These are phyloP conservation scores for Drepana falcataria DNA, from an alignment of 2,888 invertebrate species.

Conservation along the genomic window DNA sequence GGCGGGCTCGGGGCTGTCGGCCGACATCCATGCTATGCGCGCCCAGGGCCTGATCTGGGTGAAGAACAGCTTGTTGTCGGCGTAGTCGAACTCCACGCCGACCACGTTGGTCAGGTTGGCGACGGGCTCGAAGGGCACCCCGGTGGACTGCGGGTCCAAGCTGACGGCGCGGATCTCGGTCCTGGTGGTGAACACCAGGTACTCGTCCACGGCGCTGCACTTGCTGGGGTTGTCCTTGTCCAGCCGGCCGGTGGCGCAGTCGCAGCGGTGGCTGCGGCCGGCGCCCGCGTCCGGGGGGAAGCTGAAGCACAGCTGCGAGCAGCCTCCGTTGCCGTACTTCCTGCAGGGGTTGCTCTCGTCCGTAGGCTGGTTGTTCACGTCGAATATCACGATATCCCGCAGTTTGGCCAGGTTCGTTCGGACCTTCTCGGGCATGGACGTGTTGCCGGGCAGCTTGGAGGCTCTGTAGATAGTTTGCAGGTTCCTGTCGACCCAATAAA, in stretches of 20 bases:
- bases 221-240: conserved; percentile 80
- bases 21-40: conserved; percentile 88
- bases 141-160: conserved; percentile 89
- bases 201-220: conserved; percentile 92
- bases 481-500: conserved; percentile 97
- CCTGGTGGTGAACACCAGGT: conserved; percentile 94
- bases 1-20: conserved; percentile 81
- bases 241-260: conserved; percentile 94
- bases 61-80: conserved; percentile 91
- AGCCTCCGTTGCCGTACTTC: conserved; percentile 87
- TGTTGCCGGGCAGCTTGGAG: conserved; percentile 87
- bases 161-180: conserved; percentile 96
- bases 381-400: conserved; percentile 94
- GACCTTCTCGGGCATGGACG: conserved; percentile 83
- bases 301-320: conserved; percentile 97
- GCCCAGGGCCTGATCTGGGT: conserved; percentile 96
- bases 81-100: conserved; percentile 96
- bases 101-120: conserved; percentile 94
- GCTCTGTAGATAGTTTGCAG: conserved; percentile 90
- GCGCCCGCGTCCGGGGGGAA: conserved; percentile 84
- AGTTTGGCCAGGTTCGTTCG: conserved; percentile 91
- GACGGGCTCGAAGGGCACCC: conserved; percentile 90
- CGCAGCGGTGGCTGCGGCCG: conserved; percentile 84
- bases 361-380: conserved; percentile 90
- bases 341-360: conserved; percentile 90